phyloP scores from a whole-genome alignment of 92 coral and sea anemone species.

The Meandrina meandrites region DNA sequence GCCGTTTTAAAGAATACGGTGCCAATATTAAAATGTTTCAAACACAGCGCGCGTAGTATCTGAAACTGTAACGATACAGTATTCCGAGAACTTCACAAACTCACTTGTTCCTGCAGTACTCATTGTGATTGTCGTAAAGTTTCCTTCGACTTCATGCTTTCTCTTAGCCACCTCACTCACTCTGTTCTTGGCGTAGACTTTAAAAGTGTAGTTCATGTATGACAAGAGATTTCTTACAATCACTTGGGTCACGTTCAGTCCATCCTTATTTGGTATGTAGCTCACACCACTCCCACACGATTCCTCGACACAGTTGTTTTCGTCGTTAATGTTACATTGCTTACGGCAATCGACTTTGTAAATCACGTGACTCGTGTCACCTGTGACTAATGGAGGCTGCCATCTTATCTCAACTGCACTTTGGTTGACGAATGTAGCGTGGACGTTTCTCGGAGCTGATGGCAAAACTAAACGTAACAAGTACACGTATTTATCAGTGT shows the following conservation, averaged over 20 bases:
- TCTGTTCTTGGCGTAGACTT: slow-evolving; percentile 62
- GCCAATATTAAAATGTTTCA: no score
- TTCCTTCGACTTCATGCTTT: not conserved
- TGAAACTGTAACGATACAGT: no score
- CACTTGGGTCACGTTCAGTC: slow-evolving; percentile 33
- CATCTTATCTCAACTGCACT: slow-evolving; percentile 25
- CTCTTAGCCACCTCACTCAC: slow-evolving; percentile 50
- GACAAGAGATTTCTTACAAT: slow-evolving; percentile 52
- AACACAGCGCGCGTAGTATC: no score
- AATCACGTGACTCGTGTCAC: slow-evolving; percentile 2
- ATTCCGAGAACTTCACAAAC: no score
- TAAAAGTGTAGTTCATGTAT: slow-evolving; percentile 62
- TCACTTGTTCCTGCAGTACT: slow-evolving; percentile 6
- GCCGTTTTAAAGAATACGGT: no score
- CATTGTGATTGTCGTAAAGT: not conserved
- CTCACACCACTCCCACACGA: slow-evolving; percentile 46
- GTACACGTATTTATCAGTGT: not conserved
- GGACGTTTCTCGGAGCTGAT: slow-evolving; percentile 24
- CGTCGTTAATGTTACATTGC: no score
- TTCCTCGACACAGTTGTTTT: slow-evolving; percentile 19
- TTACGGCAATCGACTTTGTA: slow-evolving; percentile 9
- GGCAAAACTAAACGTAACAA: slow-evolving; percentile 12
- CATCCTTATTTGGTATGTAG: slow-evolving; percentile 25
- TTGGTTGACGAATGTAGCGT: slow-evolving; percentile 21
- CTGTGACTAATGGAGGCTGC: slow-evolving; percentile 11